Evolutionary conservation across 1,140 invertebrate genomes (phyloP), one percentile per base, ranked within the genome.

Genomic region (Eciton burchellii): DNA sequence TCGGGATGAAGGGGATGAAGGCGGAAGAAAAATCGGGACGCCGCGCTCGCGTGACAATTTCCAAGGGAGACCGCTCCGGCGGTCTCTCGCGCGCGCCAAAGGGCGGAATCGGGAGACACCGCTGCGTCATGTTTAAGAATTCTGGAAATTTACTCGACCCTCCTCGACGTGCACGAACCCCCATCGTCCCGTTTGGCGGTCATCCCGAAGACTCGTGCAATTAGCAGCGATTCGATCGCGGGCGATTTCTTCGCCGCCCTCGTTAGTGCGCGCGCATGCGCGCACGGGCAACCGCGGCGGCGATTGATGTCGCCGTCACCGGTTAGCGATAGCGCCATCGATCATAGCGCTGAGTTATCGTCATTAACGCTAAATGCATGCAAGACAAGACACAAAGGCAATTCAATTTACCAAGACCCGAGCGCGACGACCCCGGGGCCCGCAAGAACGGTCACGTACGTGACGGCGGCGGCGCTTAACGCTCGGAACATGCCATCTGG

Each of bases 301-400:
- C 65, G 73, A 66, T 83, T 63, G 77, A 73, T 71, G 57, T 86
- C 29, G 16, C 52, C 81, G 81, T 60, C 62, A 57, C 56, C 70
- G 71, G 83, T n/a, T 84, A 82, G 82, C 70, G 63, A 63, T 73
- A 62, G 73, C 56, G 14, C 63, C 72, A 84, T 63, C 70, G 77
- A 74, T 84, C 74, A 85, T 85, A 83, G 77, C 59, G 72, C 49
- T 74, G 76, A 84, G 74, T 88, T 87, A 72, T 66, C 73, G 72
- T 70, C 85, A 87, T 87, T 88, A 88, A 73, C 56, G 74, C 35
- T 74, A 81, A 85, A 85, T 81, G 83, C 81, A 86, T 86, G 82
- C 84, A 88, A 76, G 82, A 76, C 66, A 68, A 77, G 77, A 71
- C 77, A 84, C 79, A 86, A 82, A 88, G 85, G 84, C 66, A 84